Evolutionary conservation across 2,888 invertebrate species (phyloP), one percentile per base, ranked within the genome.

Genomic region (Drosophila dives): DNA sequence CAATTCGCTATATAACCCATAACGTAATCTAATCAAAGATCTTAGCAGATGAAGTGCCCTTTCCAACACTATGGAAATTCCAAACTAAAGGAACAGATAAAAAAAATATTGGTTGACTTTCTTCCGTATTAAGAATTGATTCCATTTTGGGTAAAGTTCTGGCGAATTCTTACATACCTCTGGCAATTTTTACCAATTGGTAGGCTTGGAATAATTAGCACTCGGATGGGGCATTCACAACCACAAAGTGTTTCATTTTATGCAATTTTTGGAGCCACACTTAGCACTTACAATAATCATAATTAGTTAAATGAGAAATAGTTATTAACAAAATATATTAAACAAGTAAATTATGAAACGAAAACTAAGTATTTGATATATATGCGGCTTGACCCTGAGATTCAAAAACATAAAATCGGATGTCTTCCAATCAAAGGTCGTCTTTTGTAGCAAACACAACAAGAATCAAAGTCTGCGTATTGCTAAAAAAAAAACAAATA

Each of bases 371-470:
- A 77, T 74, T 80, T 78, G 79, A 83, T 78, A 86, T 81, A 80
- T 80, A 91, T 92, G 91, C 90, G 92, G 92, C 92, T 91, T 93
- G 92, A 92, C 91, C 92, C 92, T 92, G 92, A 86, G 85, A 92
- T 93, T 93, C 93, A 91, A 92, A 92, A 90, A 89, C 89, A 85
- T 87, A 92, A 91, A 93, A 93, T 93, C 93, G 91, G 92, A 93
- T 92, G 93, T 93, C 93, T 93, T 93, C 93, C 93, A 93, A 92
- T 92, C 91, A 92, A 91, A 91, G 91, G 91, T 92, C 92, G 92
- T 92, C 91, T 92, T 91, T 92, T 90, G 90, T 88, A 91, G 90
- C 91, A 89, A 80, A 90, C 86, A 87, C 87, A 86, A 90, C 75
- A 85, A 86, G 89, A 86, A 90, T 78, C 86, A 81, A 86, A 87